Percentiles rank a stretch among this genome's conserved stretches.
Conservation (phyloP, 2,888 invertebrate species). For the Trissolcus brochymenae region DNA sequence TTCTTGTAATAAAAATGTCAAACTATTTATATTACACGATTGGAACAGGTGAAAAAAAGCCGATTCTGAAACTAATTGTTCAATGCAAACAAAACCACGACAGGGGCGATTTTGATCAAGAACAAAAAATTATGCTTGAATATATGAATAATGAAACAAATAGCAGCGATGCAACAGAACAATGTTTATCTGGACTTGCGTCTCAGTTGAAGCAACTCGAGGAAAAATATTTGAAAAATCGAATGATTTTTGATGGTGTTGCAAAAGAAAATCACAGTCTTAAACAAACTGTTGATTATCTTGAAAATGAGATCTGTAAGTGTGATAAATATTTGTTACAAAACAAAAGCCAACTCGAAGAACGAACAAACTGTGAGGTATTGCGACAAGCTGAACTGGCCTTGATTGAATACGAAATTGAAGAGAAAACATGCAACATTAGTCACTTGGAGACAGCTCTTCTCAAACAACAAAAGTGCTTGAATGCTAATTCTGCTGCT, state of each 20-base stretch:
- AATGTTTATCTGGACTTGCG: not conserved
- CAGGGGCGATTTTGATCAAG: constrained; percentile 11
- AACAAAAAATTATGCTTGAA: constrained; percentile 13
- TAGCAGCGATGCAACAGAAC: not conserved
- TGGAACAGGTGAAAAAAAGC: constrained; percentile 11
- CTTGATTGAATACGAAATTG: constrained; percentile 16
- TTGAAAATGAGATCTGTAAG: not conserved
- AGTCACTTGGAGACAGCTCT: constrained; percentile 2
- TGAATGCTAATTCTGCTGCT: too few species aligned
- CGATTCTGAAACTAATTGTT: constrained; percentile 16
- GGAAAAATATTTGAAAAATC: constrained; percentile 5
- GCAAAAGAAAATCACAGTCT: constrained; percentile 5
- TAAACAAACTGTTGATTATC: not conserved
- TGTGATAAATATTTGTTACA: not conserved
- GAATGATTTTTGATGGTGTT: not conserved
- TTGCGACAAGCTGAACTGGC: constrained; percentile 12
- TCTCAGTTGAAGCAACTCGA: constrained; percentile 6
- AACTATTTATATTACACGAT: not conserved
- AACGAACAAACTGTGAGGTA: constrained; percentile 1
- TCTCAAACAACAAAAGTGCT: too few species aligned
- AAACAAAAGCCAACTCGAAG: not conserved
- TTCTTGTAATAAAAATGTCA: not conserved
- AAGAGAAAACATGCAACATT: constrained; percentile 8
- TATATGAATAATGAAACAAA: constrained; percentile 21
- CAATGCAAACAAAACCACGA: constrained; percentile 4